Evolutionary conservation across 2,113 vertebrate species (phyloP).

Genomic region (Varanus salvator): DNA sequence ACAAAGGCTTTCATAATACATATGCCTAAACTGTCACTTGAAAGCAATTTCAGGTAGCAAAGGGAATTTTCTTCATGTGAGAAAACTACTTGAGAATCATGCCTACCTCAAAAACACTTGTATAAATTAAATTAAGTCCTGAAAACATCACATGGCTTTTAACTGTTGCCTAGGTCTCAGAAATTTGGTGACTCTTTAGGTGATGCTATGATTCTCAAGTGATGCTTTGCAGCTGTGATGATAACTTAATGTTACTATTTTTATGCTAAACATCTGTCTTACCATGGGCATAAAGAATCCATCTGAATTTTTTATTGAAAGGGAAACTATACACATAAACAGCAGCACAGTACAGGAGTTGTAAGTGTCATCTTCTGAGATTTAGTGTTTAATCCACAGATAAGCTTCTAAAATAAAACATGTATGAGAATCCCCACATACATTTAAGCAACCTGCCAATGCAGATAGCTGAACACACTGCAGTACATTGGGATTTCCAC

Average conservation of each 20-base stretch:
- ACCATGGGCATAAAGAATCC: background rate
- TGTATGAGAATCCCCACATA: background rate
- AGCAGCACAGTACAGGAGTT: background rate
- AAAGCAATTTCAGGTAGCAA: background rate
- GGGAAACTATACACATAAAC: background rate
- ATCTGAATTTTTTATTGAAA: background rate
- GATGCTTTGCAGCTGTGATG: background rate
- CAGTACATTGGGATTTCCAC: fast-evolving
- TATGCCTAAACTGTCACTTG: background rate
- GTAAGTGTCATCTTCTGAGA: conserved; percentile 6
- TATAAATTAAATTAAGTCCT: background rate
- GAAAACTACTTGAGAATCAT: background rate
- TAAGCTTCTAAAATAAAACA: conserved; percentile 9
- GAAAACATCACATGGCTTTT: background rate
- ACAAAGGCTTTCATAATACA: background rate
- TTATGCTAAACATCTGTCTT: background rate
- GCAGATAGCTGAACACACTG: background rate
- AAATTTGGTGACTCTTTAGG: background rate
- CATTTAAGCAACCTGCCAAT: background rate
- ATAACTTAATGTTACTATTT: background rate
- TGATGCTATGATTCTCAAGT: background rate
- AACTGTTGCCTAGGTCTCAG: background rate
- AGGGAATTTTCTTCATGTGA: background rate
- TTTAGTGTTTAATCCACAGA: background rate
- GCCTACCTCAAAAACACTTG: background rate